A percentile compares a stretch with the other conserved stretches of the same genome.
Evolutionary conservation across 1,140 invertebrate species (phyloP).

Genomic region (Nixonia krombeini): DNA sequence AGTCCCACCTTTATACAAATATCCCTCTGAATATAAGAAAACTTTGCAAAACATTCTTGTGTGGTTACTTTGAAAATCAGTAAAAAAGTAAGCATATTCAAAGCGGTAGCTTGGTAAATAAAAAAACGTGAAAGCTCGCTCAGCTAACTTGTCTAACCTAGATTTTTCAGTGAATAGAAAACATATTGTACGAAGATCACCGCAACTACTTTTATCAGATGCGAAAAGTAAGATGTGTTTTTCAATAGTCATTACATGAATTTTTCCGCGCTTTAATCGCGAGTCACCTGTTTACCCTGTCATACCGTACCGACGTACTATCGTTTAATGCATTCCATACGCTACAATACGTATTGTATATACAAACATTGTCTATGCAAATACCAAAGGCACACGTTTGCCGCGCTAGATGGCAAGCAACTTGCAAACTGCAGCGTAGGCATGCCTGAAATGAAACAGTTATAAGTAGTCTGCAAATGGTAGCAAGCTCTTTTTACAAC

Average conservation of each 20-base stretch:
- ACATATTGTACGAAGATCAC: too few species aligned
- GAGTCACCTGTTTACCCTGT: constrained; percentile 12
- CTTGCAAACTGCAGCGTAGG: constrained; percentile 11
- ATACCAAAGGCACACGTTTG: constrained; percentile 14
- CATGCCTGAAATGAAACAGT: constrained; percentile 19
- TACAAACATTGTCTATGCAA: constrained; percentile 17
- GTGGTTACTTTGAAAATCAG: too few species aligned
- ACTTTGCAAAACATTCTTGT: too few species aligned
- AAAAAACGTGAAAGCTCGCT: too few species aligned
- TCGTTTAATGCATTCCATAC: constrained; percentile 15
- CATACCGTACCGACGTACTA: not conserved
- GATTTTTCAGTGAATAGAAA: too few species aligned
- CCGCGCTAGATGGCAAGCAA: constrained; percentile 25
- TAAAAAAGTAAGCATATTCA: too few species aligned
- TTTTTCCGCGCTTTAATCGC: not conserved
- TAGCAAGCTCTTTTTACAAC: constrained; percentile 1
- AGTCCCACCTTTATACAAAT: too few species aligned
- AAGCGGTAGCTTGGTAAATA: too few species aligned
- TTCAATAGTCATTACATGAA: not conserved
- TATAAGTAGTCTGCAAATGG: constrained; percentile 25
- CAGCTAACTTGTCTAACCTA: too few species aligned
- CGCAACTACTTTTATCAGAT: too few species aligned
- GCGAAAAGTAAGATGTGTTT: too few species aligned
- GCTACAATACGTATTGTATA: constrained; percentile 15
- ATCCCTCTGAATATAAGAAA: too few species aligned